These are phyloP conservation scores for Arvicanthis niloticus DNA, from an alignment of 2,113 vertebrate genomes.

Conservation along the genomic window DNA sequence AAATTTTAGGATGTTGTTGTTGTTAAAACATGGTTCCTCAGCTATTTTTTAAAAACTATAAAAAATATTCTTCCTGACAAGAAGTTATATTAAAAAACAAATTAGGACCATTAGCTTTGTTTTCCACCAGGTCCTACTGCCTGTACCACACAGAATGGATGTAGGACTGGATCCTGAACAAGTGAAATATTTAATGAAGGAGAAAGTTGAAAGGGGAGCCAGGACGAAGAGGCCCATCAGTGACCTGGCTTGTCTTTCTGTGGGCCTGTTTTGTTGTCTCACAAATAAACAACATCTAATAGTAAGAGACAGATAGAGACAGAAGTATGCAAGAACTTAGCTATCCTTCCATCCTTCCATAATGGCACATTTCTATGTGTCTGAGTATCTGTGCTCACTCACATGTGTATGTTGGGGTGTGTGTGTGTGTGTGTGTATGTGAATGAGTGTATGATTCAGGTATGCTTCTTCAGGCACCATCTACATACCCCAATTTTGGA, in stretches of 20 bases:
- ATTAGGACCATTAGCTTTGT: background rate
- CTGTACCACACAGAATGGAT: background rate
- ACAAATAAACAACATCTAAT: background rate
- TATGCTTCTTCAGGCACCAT: background rate
- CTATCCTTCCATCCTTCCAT: background rate
- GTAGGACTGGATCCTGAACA: background rate
- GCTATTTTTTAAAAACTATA: background rate
- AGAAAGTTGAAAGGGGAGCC: too few species aligned
- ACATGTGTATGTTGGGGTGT: background rate
- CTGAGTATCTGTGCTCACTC: background rate
- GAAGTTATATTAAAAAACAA: background rate
- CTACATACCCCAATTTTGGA: background rate
- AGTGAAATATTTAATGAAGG: background rate
- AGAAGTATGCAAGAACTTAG: background rate
- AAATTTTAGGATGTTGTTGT: background rate
- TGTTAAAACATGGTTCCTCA: background rate
- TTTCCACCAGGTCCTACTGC: background rate
- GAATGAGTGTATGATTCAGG: background rate
- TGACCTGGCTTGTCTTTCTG: background rate
- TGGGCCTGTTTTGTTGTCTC: background rate
- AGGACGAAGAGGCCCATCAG: background rate
- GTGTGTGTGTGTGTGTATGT: background rate
- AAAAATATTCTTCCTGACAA: background rate
- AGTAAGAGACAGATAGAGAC: background rate
- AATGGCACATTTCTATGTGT: background rate